Evolutionary conservation across 92 coral and sea anemone genomes (phyloP).

Genomic region (Actinernus sp.): DNA sequence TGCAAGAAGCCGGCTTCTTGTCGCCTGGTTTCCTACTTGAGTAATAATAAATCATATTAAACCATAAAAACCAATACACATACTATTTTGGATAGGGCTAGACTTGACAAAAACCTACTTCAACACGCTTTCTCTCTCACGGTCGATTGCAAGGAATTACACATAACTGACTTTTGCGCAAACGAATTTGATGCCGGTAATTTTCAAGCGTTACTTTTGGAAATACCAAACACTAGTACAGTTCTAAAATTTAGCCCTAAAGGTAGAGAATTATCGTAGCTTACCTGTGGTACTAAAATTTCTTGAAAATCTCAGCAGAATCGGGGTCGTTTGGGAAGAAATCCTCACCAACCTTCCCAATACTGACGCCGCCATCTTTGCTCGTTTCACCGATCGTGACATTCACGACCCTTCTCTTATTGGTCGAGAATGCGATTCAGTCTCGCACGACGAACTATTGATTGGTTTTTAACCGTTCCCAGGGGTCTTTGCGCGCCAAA

Average conservation of each 20-base stretch:
- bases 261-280: background rate
- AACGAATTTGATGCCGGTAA: no score
- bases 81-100: background rate
- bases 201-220: background rate
- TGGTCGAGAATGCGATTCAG: no score
- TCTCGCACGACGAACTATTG: no score
- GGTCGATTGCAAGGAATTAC: no score
- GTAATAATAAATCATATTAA: background rate
- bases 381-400: no score
- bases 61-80: background rate
- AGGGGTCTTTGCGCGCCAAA: no score
- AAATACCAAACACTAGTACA: background rate
- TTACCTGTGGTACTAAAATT: slow-evolving; percentile 19
- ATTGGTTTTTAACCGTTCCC: no score
- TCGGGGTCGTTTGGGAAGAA: slow-evolving; percentile 54
- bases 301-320: slow-evolving; percentile 37
- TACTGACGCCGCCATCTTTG: slow-evolving; percentile 87
- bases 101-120: background rate
- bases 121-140: background rate
- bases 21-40: slow-evolving; percentile 11
- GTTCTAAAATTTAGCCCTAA: slow-evolving; percentile 6
- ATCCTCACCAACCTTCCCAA: slow-evolving; percentile 40
- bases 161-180: no score
- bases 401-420: no score
- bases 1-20: slow-evolving; percentile 13